These are phyloP conservation scores for Thecocarcelia acutangulata DNA, from an alignment of 2,888 invertebrate genomes.

Conservation along the genomic window DNA sequence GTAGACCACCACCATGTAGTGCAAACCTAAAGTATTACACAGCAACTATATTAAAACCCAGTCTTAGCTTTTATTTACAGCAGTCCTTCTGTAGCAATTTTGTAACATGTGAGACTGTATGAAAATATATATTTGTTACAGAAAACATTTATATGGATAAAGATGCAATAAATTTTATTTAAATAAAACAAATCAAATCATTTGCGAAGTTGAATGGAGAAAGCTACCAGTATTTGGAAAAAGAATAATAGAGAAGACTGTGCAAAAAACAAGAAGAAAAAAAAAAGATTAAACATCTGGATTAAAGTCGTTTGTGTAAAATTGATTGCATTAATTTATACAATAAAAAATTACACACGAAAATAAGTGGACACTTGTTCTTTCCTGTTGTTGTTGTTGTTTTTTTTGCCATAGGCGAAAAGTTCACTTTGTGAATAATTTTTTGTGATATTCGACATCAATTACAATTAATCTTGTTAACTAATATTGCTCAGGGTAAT, in stretches of 20 bases:
- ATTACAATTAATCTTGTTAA: too few relatives aligned
- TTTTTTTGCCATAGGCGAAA: too few relatives aligned
- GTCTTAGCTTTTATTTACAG: neutral
- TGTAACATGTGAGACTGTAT: neutral
- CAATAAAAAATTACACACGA: neutral
- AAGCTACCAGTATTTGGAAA: neutral
- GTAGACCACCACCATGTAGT: neutral
- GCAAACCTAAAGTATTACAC: neutral
- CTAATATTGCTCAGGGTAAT: too few relatives aligned
- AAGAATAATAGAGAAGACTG: conserved; percentile 13
- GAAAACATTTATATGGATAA: conserved; percentile 26
- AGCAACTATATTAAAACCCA: too few relatives aligned
- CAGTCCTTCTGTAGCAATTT: neutral
- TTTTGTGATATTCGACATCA: too few relatives aligned
- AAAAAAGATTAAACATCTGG: neutral
- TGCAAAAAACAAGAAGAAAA: too few relatives aligned
- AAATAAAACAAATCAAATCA: conserved; percentile 47
- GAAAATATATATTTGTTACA: neutral
- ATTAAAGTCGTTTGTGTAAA: conserved; percentile 57
- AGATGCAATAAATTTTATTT: conserved; percentile 58
- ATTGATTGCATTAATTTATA: conserved; percentile 50
- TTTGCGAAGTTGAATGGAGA: neutral
- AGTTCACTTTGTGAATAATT: too few relatives aligned
- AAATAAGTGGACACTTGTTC: neutral
- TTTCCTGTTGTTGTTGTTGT: too few relatives aligned